Percentiles rank a stretch among this genome's conserved stretches.
phyloP scores from a whole-genome alignment of 1,140 invertebrate genomes.

The Drosophila bipectinata region DNA sequence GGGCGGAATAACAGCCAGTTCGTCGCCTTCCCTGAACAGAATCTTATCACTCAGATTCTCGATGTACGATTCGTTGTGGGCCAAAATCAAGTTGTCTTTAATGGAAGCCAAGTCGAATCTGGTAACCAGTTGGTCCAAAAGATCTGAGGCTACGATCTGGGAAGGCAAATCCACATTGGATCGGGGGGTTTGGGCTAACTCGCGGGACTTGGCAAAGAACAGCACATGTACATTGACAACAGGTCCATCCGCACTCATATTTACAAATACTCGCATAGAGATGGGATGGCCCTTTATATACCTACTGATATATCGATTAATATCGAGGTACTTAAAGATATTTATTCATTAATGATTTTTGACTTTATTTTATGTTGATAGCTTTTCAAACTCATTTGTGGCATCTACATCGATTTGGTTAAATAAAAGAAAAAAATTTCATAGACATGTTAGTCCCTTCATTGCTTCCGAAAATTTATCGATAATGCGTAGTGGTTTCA shows the following conservation, averaged over 20 bases:
- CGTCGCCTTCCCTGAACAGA: conserved; percentile 87
- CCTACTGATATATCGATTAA: background rate
- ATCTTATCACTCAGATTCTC: conserved; percentile 85
- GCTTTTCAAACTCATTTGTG: too few relatives aligned
- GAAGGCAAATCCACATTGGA: conserved; percentile 85
- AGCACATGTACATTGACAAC: conserved; percentile 87
- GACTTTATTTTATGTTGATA: background rate
- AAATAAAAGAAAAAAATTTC: background rate
- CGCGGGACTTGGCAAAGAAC: conserved; percentile 95
- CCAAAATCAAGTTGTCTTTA: conserved; percentile 89
- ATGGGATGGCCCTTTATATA: background rate
- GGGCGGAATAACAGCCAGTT: conserved; percentile 94
- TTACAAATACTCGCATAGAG: conserved; percentile 7
- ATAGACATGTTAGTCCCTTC: background rate
- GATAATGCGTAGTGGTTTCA: background rate
- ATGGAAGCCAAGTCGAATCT: conserved; percentile 89
- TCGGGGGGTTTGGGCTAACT: conserved; percentile 88
- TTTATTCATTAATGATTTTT: background rate
- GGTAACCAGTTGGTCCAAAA: conserved; percentile 85
- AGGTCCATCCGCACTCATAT: conserved; percentile 32
- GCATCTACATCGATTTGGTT: too few relatives aligned
- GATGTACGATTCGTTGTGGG: conserved; percentile 92
- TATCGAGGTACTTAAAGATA: background rate
- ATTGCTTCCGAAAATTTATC: background rate
- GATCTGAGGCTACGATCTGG: conserved; percentile 84